phyloP scores from a whole-genome alignment of 2,888 invertebrate genomes.

The Smittia sp. region DNA sequence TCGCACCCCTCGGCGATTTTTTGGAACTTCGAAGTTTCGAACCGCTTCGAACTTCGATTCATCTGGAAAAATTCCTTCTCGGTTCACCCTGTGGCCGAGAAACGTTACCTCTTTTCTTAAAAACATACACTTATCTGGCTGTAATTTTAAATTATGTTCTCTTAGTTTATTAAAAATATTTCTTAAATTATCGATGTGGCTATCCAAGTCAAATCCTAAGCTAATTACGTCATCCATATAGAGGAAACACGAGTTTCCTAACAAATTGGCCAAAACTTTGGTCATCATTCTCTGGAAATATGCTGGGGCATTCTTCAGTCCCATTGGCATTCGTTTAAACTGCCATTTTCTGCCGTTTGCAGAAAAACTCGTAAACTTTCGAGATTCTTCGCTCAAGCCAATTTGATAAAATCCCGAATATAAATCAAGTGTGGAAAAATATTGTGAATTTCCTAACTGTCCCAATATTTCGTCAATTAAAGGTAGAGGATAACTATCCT shows the following conservation, averaged over 20 bases:
- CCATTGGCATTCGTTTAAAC: slow-evolving; percentile 45
- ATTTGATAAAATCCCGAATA: slow-evolving; percentile 48
- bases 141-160: slow-evolving; percentile 44
- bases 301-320: slow-evolving; percentile 44
- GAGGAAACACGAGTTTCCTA: slow-evolving; percentile 45
- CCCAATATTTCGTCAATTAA: slow-evolving; percentile 46
- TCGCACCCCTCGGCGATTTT: slow-evolving; percentile 46
- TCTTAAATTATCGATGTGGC: slow-evolving; percentile 43
- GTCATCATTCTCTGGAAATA: slow-evolving; percentile 46
- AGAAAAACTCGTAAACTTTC: slow-evolving; percentile 44
- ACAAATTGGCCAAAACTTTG: slow-evolving; percentile 44
- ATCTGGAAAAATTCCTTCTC: slow-evolving; percentile 47
- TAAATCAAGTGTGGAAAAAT: slow-evolving; percentile 46
- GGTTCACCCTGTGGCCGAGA: slow-evolving; percentile 47
- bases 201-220: too few relatives aligned
- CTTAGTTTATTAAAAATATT: slow-evolving; percentile 44
- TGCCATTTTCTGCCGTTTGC: slow-evolving; percentile 45
- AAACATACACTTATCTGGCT: slow-evolving; percentile 45
- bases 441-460: slow-evolving; percentile 45
- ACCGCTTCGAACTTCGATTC: slow-evolving; percentile 46
- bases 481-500: slow-evolving; percentile 45
- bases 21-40: slow-evolving; percentile 44
- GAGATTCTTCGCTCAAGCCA: too few relatives aligned
- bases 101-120: slow-evolving; percentile 43
- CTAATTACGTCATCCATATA: slow-evolving; percentile 50